Evolutionary conservation across 2,113 vertebrate species (phyloP).

Genomic region (Mesembrinibis cayennensis): DNA sequence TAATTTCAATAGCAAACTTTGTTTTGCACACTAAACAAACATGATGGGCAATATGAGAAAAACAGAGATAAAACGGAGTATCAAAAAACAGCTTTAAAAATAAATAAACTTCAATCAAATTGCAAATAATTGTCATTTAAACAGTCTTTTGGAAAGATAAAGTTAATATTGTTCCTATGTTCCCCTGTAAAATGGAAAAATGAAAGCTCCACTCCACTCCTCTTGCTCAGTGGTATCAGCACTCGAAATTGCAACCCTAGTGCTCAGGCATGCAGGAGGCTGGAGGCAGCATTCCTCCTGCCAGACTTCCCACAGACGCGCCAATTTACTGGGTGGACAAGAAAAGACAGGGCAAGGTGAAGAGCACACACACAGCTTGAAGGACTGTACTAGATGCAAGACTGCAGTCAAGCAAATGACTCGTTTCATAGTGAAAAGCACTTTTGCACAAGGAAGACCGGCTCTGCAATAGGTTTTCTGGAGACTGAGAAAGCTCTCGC

Average conservation of each 20-base stretch:
- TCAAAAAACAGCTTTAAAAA: background rate
- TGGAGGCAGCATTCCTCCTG: background rate
- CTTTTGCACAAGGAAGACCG: background rate
- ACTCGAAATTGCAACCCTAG: background rate
- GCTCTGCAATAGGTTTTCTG: background rate
- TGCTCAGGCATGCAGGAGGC: accelerated
- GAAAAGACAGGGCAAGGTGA: background rate
- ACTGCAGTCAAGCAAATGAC: background rate
- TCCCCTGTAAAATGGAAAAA: background rate
- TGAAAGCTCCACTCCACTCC: background rate
- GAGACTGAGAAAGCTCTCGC: background rate
- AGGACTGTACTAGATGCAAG: background rate
- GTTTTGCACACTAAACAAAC: background rate
- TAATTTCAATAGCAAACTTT: constrained; percentile 11
- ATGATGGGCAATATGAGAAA: background rate
- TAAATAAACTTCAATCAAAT: background rate
- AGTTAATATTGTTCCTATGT: background rate
- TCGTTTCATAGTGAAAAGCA: accelerated
- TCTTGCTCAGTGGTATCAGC: background rate
- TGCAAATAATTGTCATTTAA: background rate
- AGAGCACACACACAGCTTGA: background rate
- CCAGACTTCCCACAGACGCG: background rate
- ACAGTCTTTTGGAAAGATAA: background rate
- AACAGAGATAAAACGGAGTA: background rate
- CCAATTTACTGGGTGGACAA: accelerated